Evolutionary conservation across 2,113 vertebrate genomes (phyloP).

Genomic region (Chitala chitala): DNA sequence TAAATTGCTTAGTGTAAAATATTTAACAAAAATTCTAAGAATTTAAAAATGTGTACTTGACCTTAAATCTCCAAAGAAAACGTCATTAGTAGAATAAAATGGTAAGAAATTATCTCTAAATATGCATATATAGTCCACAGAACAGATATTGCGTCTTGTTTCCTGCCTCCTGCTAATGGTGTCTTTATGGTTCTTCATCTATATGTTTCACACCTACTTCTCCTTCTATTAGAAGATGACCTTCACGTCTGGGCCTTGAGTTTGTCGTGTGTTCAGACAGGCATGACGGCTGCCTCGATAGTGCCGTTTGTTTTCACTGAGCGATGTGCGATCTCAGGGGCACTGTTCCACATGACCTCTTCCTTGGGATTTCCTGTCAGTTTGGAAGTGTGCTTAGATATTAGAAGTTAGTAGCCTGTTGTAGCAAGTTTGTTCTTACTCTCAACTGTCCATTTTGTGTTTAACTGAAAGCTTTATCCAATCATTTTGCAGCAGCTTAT

Average conservation of each 20-base stretch:
- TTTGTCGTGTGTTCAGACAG: conserved; percentile 7
- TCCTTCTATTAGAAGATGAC: neutral
- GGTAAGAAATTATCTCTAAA: no score
- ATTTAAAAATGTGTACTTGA: no score
- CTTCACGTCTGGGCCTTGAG: neutral
- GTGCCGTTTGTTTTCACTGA: neutral
- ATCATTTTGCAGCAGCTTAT: no score
- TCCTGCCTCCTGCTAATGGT: neutral
- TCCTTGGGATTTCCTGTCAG: neutral
- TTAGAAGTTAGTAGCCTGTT: neutral
- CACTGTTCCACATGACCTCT: neutral
- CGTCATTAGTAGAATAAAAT: no score
- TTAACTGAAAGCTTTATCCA: no score
- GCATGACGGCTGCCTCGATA: conserved; percentile 2
- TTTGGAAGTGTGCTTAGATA: neutral
- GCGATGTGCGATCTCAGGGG: neutral
- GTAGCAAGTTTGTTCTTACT: neutral
- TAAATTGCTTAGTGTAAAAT: no score
- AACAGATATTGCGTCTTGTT: neutral
- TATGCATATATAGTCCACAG: no score
- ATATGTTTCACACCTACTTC: conserved; percentile 5
- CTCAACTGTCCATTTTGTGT: neutral
- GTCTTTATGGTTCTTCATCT: neutral
- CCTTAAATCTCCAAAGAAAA: no score
- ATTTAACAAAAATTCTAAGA: no score